phyloP scores from a whole-genome alignment of 2,888 invertebrate genomes.

The Nephrotoma flavescens region DNA sequence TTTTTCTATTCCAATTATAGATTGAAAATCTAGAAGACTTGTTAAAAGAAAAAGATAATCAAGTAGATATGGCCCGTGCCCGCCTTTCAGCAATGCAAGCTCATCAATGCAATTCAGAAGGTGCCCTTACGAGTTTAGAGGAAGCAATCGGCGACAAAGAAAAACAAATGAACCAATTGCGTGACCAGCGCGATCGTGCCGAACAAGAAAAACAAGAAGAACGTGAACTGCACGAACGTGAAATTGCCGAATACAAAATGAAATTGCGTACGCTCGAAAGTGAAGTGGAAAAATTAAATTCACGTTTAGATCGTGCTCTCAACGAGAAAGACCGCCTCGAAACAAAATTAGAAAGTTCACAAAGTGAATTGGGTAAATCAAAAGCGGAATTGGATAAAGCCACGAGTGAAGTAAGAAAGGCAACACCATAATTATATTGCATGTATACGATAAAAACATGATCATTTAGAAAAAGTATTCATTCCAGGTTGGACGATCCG shows the following conservation, averaged over 20 bases:
- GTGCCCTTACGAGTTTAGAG: constrained; percentile 81
- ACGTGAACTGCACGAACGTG: constrained; percentile 80
- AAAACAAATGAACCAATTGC: constrained; percentile 85
- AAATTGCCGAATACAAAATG: constrained; percentile 89
- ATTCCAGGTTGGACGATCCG: constrained; percentile 50
- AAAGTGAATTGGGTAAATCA: constrained; percentile 85
- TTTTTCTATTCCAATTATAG: constrained; percentile 33
- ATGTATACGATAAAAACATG: not conserved
- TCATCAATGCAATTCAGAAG: constrained; percentile 86
- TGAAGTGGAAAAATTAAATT: constrained; percentile 78
- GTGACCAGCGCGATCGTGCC: constrained; percentile 84
- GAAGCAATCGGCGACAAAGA: constrained; percentile 95
- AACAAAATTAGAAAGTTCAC: constrained; percentile 80
- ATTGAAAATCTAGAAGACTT: constrained; percentile 96
- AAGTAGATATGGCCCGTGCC: constrained; percentile 89
- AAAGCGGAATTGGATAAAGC: constrained; percentile 89
- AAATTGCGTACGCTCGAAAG: constrained; percentile 82
- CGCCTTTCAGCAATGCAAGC: constrained; percentile 86
- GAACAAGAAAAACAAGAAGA: constrained; percentile 95
- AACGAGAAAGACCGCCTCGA: constrained; percentile 84
- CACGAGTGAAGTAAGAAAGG: constrained; percentile 49
- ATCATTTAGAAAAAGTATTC: constrained; percentile 5
- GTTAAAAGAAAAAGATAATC: constrained; percentile 94
- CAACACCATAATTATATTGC: constrained; percentile 18
- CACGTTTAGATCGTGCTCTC: constrained; percentile 74